phyloP scores from a whole-genome alignment of 2,888 invertebrate species.

The Aporophyla lueneburgensis region DNA sequence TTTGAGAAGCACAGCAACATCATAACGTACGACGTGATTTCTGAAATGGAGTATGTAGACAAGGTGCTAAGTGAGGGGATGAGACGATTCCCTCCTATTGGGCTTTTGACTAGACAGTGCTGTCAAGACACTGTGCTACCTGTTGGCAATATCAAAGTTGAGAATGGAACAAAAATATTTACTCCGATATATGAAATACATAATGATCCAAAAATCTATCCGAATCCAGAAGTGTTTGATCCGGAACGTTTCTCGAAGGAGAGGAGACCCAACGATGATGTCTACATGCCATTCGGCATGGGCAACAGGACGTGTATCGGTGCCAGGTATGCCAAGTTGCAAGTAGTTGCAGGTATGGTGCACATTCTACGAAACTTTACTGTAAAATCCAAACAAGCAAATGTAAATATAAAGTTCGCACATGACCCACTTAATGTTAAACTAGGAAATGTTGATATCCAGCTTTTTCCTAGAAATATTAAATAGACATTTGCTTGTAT shows the following conservation, averaged over 20 bases:
- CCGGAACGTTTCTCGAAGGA: slow-evolving; percentile 81
- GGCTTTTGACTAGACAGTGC: slow-evolving; percentile 74
- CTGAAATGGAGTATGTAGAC: slow-evolving; percentile 78
- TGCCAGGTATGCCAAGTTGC: slow-evolving; percentile 76
- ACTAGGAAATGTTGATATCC: slow-evolving; percentile 69
- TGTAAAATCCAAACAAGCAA: slow-evolving; percentile 63
- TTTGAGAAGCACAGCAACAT: slow-evolving; percentile 50
- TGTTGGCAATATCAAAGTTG: slow-evolving; percentile 78
- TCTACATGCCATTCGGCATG: slow-evolving; percentile 85
- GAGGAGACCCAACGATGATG: slow-evolving; percentile 61
- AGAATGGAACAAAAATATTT: slow-evolving; percentile 76
- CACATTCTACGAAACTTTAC: slow-evolving; percentile 72
- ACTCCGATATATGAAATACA: slow-evolving; percentile 81
- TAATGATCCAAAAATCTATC: slow-evolving; percentile 81
- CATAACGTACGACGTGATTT: slow-evolving; percentile 65
- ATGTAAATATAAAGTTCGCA: slow-evolving; percentile 67
- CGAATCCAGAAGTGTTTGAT: slow-evolving; percentile 83
- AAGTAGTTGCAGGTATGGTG: slow-evolving; percentile 72
- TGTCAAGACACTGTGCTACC: slow-evolving; percentile 76
- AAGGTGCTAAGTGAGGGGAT: slow-evolving; percentile 76
- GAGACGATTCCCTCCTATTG: slow-evolving; percentile 79
- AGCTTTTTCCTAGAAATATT: slow-evolving; percentile 67
- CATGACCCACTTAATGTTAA: slow-evolving; percentile 73
- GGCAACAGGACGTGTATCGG: slow-evolving; percentile 86
- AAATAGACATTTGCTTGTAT: slow-evolving; percentile 8